These are phyloP conservation scores for Hydrozoanthus gracilis DNA, from an alignment of 92 coral and sea anemone genomes.

Conservation along the genomic window DNA sequence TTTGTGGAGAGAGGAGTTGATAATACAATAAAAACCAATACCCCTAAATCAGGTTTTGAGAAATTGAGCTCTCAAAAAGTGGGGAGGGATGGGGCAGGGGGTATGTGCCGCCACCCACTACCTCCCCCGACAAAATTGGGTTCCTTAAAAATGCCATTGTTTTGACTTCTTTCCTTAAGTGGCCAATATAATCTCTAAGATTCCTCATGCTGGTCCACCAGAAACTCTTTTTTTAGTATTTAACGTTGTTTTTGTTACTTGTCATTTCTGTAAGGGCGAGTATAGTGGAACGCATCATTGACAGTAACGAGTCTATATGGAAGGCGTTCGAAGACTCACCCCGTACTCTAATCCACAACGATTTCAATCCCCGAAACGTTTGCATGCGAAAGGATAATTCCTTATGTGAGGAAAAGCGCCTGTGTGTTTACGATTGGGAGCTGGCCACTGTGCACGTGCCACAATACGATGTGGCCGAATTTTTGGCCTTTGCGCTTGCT, in stretches of 20 bases:
- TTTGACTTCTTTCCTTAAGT: no score
- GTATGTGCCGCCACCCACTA: no score
- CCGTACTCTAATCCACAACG: slow-evolving; percentile 68
- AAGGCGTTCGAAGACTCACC: slow-evolving; percentile 65
- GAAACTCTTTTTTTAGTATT: not conserved
- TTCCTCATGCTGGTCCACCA: no score
- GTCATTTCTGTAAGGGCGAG: slow-evolving; percentile 35
- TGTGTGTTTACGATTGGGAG: slow-evolving; percentile 74
- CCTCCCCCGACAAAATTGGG: no score
- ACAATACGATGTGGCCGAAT: slow-evolving; percentile 71
- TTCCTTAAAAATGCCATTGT: no score
- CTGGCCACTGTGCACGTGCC: slow-evolving; percentile 69
- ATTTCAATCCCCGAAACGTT: slow-evolving; percentile 69
- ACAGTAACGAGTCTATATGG: slow-evolving; percentile 54
- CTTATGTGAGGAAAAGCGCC: not conserved
- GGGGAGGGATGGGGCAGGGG: no score
- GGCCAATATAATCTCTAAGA: no score
- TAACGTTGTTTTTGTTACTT: not conserved
- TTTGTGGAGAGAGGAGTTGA: no score
- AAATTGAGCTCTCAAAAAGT: no score
- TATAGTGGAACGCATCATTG: slow-evolving; percentile 47
- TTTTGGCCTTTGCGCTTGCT: slow-evolving; percentile 69
- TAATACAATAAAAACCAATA: no score
- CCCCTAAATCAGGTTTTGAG: no score
- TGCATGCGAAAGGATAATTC: slow-evolving; percentile 51